Percentiles rank a stretch among this genome's conserved stretches.
These are phyloP conservation scores for Natator depressus DNA, from an alignment of 2,113 vertebrate genomes.

Conservation along the genomic window DNA sequence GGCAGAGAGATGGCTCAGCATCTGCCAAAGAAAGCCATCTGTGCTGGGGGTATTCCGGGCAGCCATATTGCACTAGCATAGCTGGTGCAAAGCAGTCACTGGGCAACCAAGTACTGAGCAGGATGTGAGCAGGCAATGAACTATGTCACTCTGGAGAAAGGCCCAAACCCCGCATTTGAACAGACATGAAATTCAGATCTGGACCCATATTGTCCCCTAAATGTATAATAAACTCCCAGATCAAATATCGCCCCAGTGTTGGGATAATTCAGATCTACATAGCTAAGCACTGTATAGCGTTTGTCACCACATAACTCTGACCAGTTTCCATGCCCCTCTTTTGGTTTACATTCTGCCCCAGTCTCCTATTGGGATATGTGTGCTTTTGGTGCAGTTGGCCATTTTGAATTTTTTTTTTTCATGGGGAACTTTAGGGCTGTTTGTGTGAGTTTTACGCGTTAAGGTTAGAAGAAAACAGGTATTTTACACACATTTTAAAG, in stretches of 20 bases:
- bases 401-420: not conserved
- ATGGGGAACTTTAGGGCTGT: not conserved
- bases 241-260: too few species aligned
- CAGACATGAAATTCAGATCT: too few species aligned
- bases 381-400: too few species aligned
- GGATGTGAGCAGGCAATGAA: too few species aligned
- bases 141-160: too few species aligned
- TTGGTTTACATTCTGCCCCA: not conserved
- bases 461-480: not conserved
- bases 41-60: accelerated
- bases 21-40: not conserved
- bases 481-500: not conserved
- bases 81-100: too few species aligned
- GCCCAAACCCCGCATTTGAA: too few species aligned
- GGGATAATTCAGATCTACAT: too few species aligned
- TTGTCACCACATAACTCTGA: not conserved
- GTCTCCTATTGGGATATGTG: not conserved
- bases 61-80: too few species aligned
- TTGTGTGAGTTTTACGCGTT: not conserved
- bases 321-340: not conserved
- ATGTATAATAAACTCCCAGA: too few species aligned
- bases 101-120: too few species aligned
- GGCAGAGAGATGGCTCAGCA: accelerated
- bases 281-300: not conserved
- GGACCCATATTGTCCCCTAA: too few species aligned